phyloP scores from a whole-genome alignment of 2,888 invertebrate genomes.

The Trypoxylon attenuatum region DNA sequence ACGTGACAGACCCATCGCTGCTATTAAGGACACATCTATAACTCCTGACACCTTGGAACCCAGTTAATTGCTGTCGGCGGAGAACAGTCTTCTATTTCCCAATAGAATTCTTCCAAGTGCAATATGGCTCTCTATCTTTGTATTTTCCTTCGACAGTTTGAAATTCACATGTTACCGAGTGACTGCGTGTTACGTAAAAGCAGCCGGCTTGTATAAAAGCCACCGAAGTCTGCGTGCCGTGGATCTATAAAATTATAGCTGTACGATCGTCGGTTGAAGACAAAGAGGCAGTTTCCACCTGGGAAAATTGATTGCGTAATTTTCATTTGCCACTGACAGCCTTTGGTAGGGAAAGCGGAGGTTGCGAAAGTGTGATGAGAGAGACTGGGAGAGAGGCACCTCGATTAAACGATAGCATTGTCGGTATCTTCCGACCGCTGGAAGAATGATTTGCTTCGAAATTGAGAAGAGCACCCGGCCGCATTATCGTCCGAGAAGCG shows the following conservation, averaged over 20 bases:
- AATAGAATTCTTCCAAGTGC: too few species aligned
- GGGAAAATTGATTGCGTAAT: background rate
- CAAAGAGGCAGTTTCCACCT: background rate
- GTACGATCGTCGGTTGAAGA: background rate
- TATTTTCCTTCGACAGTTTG: too few species aligned
- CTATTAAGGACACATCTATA: slow-evolving; percentile 15
- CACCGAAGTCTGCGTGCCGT: background rate
- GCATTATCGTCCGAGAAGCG: slow-evolving; percentile 33
- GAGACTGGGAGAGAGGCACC: too few species aligned
- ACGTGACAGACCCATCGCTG: background rate
- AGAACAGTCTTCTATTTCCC: too few species aligned
- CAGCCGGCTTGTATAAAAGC: background rate
- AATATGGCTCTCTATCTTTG: too few species aligned
- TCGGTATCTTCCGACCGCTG: slow-evolving; percentile 22
- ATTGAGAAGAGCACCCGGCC: slow-evolving; percentile 16
- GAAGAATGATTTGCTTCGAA: slow-evolving; percentile 28
- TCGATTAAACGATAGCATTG: background rate
- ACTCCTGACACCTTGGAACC: too few species aligned
- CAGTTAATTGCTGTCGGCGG: too few species aligned
- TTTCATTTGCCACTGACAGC: background rate
- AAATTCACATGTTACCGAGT: too few species aligned
- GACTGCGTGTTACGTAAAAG: background rate
- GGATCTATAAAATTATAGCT: background rate
- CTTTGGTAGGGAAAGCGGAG: background rate
- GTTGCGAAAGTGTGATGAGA: background rate